Evolutionary conservation across 64 coral and sea anemone genomes (phyloP).

Genomic region (Hydrozoanthus tunicans): DNA sequence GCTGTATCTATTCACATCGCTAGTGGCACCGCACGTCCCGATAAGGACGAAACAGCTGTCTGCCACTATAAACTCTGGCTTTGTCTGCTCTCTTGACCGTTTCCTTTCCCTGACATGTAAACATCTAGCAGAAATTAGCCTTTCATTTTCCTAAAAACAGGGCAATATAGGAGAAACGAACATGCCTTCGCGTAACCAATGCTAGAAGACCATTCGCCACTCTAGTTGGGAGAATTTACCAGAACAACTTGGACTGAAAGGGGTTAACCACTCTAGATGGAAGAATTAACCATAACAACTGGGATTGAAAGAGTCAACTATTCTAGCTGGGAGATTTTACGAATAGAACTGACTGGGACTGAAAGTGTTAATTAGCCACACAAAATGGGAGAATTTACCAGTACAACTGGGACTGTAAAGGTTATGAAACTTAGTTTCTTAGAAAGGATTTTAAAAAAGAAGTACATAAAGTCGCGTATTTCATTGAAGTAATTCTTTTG

Average conservation of each 20-base stretch:
- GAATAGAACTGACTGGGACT: background rate
- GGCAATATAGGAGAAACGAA: background rate
- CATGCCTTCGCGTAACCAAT: background rate
- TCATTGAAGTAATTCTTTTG: no score
- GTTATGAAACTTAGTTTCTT: background rate
- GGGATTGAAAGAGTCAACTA: no score
- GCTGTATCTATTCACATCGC: no score
- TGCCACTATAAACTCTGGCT: no score
- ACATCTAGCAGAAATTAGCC: background rate
- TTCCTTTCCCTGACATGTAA: background rate
- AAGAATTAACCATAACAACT: no score
- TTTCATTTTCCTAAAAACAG: constrained; percentile 3
- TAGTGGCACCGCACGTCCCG: background rate
- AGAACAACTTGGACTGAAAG: no score
- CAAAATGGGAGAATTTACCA: background rate
- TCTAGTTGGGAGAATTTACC: background rate
- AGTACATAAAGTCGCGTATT: no score
- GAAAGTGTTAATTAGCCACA: background rate
- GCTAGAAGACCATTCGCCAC: background rate
- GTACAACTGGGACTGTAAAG: background rate
- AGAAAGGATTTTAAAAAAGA: no score
- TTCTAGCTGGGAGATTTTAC: background rate
- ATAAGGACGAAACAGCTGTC: no score
- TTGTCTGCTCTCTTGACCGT: background rate
- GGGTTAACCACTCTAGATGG: no score